These are phyloP conservation scores for Sciurus carolinensis DNA, from an alignment of 2,797 vertebrate genomes.

Conservation along the genomic window DNA sequence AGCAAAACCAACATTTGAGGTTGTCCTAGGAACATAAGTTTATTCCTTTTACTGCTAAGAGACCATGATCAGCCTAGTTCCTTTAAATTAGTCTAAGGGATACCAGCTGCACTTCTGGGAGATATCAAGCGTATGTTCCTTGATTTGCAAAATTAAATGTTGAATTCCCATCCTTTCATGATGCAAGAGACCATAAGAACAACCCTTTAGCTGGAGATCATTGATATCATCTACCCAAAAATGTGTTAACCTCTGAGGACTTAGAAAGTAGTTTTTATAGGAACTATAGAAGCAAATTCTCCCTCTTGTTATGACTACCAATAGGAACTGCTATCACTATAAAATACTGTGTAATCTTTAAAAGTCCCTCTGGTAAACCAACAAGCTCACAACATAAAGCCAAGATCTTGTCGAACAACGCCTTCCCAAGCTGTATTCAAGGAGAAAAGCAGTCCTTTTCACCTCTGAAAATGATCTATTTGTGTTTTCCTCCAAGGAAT, in stretches of 20 bases:
- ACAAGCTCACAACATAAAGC: constrained; percentile 40
- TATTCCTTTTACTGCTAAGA: not conserved
- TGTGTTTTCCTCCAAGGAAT: constrained; percentile 33
- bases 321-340: constrained; percentile 18
- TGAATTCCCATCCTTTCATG: not conserved
- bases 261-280: constrained; percentile 12
- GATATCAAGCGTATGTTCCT: not conserved
- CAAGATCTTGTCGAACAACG: constrained; percentile 60
- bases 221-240: not conserved
- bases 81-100: not conserved
- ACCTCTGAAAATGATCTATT: constrained; percentile 29
- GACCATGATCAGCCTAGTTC: not conserved
- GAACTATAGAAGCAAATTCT: not conserved
- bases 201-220: not conserved
- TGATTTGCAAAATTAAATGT: constrained; percentile 17
- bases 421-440: not conserved
- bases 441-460: not conserved
- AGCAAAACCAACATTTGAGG: not conserved
- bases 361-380: constrained; percentile 64
- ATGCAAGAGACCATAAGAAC: not conserved
- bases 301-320: constrained; percentile 38
- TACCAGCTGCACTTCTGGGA: not conserved
- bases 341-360: constrained; percentile 45
- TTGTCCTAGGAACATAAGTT: not conserved
- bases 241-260: not conserved